phyloP scores from a whole-genome alignment of 2,113 vertebrate genomes.

The Dolichotis patagonum region DNA sequence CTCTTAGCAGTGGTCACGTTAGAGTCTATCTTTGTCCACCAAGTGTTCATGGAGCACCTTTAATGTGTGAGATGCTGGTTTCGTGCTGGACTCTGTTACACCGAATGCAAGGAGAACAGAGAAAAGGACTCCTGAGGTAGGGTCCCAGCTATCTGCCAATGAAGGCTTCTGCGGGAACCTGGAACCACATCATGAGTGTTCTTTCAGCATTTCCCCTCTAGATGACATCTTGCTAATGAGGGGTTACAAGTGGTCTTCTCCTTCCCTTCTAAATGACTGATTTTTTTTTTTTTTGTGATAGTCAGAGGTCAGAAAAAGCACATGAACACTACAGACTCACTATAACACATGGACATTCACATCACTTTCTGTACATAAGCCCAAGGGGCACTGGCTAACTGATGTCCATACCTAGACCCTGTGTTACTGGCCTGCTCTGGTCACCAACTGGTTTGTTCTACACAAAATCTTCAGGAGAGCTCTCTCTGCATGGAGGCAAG shows the following conservation, averaged over 20 bases:
- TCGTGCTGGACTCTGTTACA: not conserved
- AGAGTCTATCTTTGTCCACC: not conserved
- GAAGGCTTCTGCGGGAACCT: not conserved
- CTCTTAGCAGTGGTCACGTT: not conserved
- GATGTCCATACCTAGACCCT: fast-evolving
- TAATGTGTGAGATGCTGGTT: not conserved
- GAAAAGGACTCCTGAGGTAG: not conserved
- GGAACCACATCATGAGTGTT: not conserved
- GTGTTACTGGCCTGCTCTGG: not conserved
- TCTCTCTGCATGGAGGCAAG: not conserved
- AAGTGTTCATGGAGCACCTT: not conserved
- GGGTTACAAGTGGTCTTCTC: not conserved
- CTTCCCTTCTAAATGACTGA: not conserved
- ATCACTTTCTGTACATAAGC: not conserved
- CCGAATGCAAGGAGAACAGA: not conserved
- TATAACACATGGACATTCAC: not conserved
- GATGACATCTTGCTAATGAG: not conserved
- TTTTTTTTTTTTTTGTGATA: not conserved
- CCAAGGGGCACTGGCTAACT: not conserved
- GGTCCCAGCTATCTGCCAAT: not conserved
- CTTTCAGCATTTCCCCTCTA: not conserved
- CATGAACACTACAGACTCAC: not conserved
- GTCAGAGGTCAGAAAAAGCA: not conserved
- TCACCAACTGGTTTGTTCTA: not conserved
- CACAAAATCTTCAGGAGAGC: no score